phyloP scores from a whole-genome alignment of 2,888 invertebrate species.

The Cephus sareptanus region DNA sequence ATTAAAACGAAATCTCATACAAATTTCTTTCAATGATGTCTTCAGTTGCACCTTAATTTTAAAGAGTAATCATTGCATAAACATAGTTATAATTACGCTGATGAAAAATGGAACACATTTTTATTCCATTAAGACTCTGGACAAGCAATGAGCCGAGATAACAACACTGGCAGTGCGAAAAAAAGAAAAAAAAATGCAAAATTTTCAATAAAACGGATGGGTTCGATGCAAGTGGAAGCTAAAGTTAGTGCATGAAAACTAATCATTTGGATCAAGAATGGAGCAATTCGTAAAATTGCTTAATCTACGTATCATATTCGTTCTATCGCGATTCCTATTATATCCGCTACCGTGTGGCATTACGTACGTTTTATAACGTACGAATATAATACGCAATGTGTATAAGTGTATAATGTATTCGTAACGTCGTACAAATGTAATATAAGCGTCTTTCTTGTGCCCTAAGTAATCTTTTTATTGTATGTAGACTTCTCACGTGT shows the following conservation, averaged over 20 bases:
- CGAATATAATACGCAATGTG: slow-evolving; percentile 13
- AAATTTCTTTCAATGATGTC: not conserved
- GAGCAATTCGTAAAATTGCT: not conserved
- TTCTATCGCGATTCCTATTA: not conserved
- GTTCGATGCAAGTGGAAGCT: not conserved
- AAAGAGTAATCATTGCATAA: not conserved
- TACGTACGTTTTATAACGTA: not conserved
- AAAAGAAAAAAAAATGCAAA: not conserved
- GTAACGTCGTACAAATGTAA: slow-evolving; percentile 34
- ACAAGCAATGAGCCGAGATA: not conserved
- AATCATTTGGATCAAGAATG: not conserved
- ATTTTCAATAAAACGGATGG: not conserved
- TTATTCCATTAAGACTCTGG: not conserved
- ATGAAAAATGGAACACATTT: not conserved
- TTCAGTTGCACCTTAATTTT: not conserved
- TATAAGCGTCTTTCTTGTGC: slow-evolving; percentile 49
- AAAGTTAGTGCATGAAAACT: not conserved
- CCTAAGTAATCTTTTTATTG: slow-evolving; percentile 46
- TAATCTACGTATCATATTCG: not conserved
- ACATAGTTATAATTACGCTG: not conserved
- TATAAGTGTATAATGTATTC: slow-evolving; percentile 26
- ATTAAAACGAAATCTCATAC: not conserved
- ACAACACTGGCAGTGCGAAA: not conserved
- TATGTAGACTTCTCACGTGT: slow-evolving; percentile 19
- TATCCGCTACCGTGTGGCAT: not conserved